Percentiles rank a stretch among this genome's conserved stretches.
Evolutionary conservation across 2,888 invertebrate species (phyloP).

Genomic region (Tachystola acroxantha): DNA sequence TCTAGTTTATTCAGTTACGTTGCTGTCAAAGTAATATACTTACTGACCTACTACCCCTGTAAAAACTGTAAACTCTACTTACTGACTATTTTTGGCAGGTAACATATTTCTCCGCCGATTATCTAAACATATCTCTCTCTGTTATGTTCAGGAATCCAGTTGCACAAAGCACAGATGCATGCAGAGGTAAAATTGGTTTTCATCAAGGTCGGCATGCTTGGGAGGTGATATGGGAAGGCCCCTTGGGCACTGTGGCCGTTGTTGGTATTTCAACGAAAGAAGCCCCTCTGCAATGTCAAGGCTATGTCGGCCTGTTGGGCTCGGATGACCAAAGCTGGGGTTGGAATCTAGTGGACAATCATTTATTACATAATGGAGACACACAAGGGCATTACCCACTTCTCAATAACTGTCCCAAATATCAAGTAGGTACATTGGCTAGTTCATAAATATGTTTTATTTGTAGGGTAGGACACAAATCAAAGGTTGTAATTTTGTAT

Average conservation of each 20-base stretch:
- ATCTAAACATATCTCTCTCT: too few species aligned
- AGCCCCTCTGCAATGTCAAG: conserved; percentile 94
- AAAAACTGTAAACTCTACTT: too few species aligned
- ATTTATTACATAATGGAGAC: conserved; percentile 96
- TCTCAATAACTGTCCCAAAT: conserved; percentile 97
- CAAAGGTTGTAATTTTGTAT: too few species aligned
- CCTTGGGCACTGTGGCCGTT: conserved; percentile 98
- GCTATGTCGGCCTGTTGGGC: conserved; percentile 96
- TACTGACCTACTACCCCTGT: too few species aligned
- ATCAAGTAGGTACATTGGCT: conserved; percentile 92
- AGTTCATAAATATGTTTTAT: too few species aligned
- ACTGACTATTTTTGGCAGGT: too few species aligned
- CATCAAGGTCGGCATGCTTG: conserved; percentile 95
- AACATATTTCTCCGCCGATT: too few species aligned
- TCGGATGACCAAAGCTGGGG: conserved; percentile 99
- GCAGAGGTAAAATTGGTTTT: conserved; percentile 93
- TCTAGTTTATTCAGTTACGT: too few species aligned
- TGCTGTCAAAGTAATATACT: too few species aligned
- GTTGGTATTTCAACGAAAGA: conserved; percentile 97
- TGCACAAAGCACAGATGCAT: conserved; percentile 98
- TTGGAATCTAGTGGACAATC: conserved; percentile 99
- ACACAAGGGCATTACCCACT: conserved; percentile 96
- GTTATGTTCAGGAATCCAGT: conserved; percentile 96
- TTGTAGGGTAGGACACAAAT: too few species aligned
- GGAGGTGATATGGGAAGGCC: conserved; percentile 99